These are phyloP conservation scores for Mirounga angustirostris DNA, from an alignment of 2,113 vertebrate genomes.

Conservation along the genomic window DNA sequence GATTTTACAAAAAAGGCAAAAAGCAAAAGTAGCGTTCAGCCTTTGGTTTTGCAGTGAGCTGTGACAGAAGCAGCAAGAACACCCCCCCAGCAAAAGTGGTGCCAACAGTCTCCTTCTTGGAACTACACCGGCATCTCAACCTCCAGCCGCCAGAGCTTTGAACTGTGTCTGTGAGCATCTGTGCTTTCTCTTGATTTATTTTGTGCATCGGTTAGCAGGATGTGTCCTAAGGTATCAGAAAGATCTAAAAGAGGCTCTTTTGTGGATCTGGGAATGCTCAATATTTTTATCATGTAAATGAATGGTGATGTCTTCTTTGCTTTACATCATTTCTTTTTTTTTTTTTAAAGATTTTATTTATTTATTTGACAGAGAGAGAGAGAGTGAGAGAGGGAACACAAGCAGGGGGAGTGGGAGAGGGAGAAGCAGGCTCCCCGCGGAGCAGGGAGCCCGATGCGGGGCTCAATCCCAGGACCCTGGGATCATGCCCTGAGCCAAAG, in stretches of 20 bases:
- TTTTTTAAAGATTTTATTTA: too few species aligned
- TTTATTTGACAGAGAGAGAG: too few species aligned
- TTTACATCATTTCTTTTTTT: neutral
- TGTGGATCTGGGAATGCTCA: neutral
- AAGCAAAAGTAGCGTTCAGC: neutral
- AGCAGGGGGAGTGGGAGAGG: too few species aligned
- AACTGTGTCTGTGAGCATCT: neutral
- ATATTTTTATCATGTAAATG: neutral
- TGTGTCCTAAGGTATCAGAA: neutral
- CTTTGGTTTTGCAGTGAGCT: neutral
- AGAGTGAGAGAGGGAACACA: too few species aligned
- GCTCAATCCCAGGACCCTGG: too few species aligned
- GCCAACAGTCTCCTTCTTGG: neutral
- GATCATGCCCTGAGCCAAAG: too few species aligned
- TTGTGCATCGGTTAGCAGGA: neutral
- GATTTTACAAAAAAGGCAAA: neutral
- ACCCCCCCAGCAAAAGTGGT: neutral
- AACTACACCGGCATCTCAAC: neutral
- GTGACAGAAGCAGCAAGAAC: rapidly evolving
- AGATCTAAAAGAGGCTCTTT: neutral
- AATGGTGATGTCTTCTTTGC: neutral
- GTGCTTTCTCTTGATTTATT: neutral
- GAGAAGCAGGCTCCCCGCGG: too few species aligned
- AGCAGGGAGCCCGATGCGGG: too few species aligned
- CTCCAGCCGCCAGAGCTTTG: neutral